These are phyloP conservation scores for Eugnorisma glareosa DNA, from an alignment of 2,888 invertebrate species.

Conservation along the genomic window DNA sequence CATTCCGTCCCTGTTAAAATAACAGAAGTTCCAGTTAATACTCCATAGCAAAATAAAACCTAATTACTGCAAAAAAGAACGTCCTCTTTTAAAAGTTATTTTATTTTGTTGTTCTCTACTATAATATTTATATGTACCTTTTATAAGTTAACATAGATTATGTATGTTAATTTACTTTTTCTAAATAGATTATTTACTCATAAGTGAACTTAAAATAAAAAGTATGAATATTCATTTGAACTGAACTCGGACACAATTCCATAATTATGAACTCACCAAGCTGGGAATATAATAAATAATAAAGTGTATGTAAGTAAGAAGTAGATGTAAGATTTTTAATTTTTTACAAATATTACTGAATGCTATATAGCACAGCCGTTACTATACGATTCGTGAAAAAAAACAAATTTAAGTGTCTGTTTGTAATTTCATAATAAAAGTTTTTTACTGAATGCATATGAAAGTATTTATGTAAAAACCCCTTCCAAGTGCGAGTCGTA, in stretches of 20 bases:
- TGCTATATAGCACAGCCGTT: background rate
- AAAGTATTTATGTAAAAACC: background rate
- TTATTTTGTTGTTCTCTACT: background rate
- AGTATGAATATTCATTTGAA: constrained; percentile 1
- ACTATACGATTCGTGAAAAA: background rate
- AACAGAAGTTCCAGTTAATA: background rate
- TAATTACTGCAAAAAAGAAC: background rate
- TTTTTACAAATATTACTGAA: background rate
- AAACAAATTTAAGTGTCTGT: background rate
- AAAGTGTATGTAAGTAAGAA: background rate
- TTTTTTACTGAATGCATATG: background rate
- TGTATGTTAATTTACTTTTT: background rate
- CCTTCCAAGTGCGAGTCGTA: too few relatives aligned
- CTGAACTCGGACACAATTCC: background rate
- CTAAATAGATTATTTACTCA: background rate
- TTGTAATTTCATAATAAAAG: background rate
- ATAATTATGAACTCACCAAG: background rate
- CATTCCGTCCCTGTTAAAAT: constrained; percentile 28
- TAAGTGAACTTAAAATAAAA: background rate
- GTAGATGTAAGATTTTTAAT: background rate
- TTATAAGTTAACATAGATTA: background rate
- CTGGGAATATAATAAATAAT: background rate
- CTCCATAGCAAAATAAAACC: background rate
- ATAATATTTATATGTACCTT: background rate
- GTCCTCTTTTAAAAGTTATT: background rate